These are phyloP conservation scores for Lepidurus apus DNA, from an alignment of 1,140 invertebrate genomes.

Conservation along the genomic window DNA sequence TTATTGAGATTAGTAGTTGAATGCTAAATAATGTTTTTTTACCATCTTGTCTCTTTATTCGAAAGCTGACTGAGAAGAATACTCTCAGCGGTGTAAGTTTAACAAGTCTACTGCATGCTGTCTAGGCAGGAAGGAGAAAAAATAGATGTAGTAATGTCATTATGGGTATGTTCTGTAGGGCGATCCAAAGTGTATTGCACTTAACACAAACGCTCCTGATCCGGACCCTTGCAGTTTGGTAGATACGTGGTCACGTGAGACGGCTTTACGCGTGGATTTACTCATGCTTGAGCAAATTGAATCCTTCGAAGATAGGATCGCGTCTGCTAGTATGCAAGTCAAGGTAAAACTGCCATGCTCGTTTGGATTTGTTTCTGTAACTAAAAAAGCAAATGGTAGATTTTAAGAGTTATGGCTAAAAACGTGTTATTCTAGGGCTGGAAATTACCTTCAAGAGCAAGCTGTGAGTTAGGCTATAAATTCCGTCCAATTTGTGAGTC, in stretches of 20 bases:
- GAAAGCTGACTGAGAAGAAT: slow-evolving; percentile 38
- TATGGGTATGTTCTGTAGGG: neutral
- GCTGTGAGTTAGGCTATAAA: slow-evolving; percentile 52
- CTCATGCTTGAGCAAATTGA: slow-evolving; percentile 80
- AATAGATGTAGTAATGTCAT: neutral
- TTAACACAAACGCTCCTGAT: neutral
- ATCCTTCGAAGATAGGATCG: slow-evolving; percentile 84
- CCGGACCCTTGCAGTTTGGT: neutral
- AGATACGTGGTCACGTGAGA: slow-evolving; percentile 60
- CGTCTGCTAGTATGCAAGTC: slow-evolving; percentile 86
- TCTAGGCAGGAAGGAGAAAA: neutral
- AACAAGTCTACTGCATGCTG: neutral
- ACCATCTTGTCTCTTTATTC: slow-evolving; percentile 29
- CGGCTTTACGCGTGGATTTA: slow-evolving; percentile 72
- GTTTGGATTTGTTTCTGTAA: neutral
- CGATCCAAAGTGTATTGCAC: slow-evolving; percentile 8
- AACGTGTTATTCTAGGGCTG: slow-evolving; percentile 57
- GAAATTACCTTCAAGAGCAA: slow-evolving; percentile 63
- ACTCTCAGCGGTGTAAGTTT: slow-evolving; percentile 38
- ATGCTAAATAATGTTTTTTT: slow-evolving; percentile 20
- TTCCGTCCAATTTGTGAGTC: slow-evolving; percentile 49
- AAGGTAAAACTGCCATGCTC: slow-evolving; percentile 48
- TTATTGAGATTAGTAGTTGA: neutral
- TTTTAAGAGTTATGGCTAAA: slow-evolving; percentile 18
- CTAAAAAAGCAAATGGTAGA: neutral